Conservation (phyloP, 2,797 vertebrate species). For the Urocyon cinereoargenteus region DNA sequence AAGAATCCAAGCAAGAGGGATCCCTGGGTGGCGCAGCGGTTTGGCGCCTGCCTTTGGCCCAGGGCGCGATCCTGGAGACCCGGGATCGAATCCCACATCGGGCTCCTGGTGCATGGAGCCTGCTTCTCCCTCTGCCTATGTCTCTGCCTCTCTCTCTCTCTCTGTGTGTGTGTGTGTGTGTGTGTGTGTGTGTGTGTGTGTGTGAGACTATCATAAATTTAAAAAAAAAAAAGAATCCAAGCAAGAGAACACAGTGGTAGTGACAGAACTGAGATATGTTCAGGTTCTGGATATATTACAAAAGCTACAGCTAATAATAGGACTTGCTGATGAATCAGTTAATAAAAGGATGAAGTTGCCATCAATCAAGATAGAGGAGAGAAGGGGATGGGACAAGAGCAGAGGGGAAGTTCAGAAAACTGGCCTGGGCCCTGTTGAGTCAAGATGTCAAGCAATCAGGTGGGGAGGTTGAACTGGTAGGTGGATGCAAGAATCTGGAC, state of each 20-base stretch:
- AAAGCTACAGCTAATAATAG: neutral
- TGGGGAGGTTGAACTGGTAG: neutral
- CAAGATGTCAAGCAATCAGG: neutral
- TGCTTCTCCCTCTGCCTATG: no score
- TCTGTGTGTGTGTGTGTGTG: no score
- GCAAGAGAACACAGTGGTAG: neutral
- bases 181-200: no score
- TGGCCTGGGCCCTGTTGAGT: neutral
- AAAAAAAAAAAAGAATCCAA: neutral
- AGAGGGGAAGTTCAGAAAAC: neutral
- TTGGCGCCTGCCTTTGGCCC: no score
- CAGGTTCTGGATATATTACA: neutral
- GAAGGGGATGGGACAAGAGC: neutral
- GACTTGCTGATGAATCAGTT: neutral
- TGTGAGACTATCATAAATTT: no score
- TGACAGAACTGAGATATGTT: neutral
- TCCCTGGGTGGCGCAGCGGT: no score
- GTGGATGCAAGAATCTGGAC: neutral
- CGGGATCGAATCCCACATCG: no score
- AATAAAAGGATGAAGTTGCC: neutral
- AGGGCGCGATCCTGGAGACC: no score
- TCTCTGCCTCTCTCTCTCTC: no score
- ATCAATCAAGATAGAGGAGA: neutral
- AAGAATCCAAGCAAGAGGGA: neutral
- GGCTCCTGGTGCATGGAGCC: no score